A percentile compares a stretch with the other conserved stretches of the same genome.
Conservation (phyloP, 2,797 vertebrate genomes). For the Thunnus albacares region DNA sequence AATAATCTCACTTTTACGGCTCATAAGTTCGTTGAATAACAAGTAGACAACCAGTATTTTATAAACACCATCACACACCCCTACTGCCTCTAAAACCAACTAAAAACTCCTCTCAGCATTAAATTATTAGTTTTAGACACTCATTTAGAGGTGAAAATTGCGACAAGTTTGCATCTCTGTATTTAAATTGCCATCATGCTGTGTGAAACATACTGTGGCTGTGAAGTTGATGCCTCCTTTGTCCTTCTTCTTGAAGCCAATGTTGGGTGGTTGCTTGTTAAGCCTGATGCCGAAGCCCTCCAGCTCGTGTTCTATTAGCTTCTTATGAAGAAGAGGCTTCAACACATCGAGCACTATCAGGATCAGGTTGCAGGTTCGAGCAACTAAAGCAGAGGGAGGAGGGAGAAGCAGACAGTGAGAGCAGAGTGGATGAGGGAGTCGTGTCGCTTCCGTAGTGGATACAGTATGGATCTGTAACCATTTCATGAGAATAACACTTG, state of each 20-base stretch:
- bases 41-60: neutral
- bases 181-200: neutral
- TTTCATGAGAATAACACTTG: neutral
- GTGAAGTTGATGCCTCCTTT: constrained; percentile 99
- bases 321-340: constrained; percentile 97
- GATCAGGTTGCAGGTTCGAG: constrained; percentile 98
- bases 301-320: constrained; percentile 97
- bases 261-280: constrained; percentile 97
- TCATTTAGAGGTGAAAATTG: neutral
- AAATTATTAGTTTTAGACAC: neutral
- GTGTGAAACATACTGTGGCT: constrained; percentile 87
- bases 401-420: neutral
- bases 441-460: neutral
- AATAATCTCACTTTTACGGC: constrained; percentile 7
- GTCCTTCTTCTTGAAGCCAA: constrained; percentile 99
- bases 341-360: constrained; percentile 97
- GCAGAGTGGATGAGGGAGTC: neutral
- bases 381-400: constrained; percentile 85
- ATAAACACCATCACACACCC: neutral
- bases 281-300: constrained; percentile 98
- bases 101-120: neutral
- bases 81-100: neutral
- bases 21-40: constrained; percentile 1
- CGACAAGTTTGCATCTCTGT: neutral
- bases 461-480: neutral